phyloP scores from a whole-genome alignment of 2,113 vertebrate genomes.

The Paedocypris sp. region DNA sequence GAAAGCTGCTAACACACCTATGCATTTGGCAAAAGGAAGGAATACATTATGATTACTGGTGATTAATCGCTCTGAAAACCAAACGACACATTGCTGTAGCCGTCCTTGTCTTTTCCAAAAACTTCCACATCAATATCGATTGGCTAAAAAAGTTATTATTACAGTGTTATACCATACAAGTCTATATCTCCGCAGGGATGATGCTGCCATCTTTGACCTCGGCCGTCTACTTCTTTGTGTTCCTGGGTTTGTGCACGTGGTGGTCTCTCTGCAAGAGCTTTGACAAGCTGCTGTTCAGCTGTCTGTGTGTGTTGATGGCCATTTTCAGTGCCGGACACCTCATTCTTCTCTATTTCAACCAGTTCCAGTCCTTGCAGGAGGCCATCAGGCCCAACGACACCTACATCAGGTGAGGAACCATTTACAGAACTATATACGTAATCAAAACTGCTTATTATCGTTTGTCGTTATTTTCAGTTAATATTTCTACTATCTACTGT shows the following conservation, averaged over 20 bases:
- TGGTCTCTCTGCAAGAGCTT: slow-evolving; percentile 90
- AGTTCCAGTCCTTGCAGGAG: slow-evolving; percentile 96
- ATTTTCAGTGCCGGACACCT: slow-evolving; percentile 94
- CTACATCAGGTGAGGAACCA: slow-evolving; percentile 73
- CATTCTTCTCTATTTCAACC: slow-evolving; percentile 90
- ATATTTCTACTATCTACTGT: too few relatives aligned
- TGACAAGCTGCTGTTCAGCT: slow-evolving; percentile 93
- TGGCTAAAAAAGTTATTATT: neutral
- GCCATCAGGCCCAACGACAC: slow-evolving; percentile 69
- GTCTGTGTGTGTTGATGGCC: slow-evolving; percentile 91
- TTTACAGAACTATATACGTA: neutral
- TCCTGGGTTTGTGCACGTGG: slow-evolving; percentile 94
- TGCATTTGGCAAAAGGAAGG: too few relatives aligned
- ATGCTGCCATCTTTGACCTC: slow-evolving; percentile 92
- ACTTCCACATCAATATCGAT: neutral
- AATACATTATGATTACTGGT: too few relatives aligned
- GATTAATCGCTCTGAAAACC: too few relatives aligned
- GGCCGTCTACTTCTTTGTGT: slow-evolving; percentile 89
- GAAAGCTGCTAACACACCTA: too few relatives aligned
- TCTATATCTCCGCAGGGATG: slow-evolving; percentile 64
- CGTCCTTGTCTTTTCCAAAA: too few relatives aligned
- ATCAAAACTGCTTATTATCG: too few relatives aligned
- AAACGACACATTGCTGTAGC: too few relatives aligned
- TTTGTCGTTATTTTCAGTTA: too few relatives aligned
- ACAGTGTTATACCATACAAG: too few relatives aligned